Conservation (phyloP, 2,888 invertebrate genomes). For the Psylliodes chrysocephalus region DNA sequence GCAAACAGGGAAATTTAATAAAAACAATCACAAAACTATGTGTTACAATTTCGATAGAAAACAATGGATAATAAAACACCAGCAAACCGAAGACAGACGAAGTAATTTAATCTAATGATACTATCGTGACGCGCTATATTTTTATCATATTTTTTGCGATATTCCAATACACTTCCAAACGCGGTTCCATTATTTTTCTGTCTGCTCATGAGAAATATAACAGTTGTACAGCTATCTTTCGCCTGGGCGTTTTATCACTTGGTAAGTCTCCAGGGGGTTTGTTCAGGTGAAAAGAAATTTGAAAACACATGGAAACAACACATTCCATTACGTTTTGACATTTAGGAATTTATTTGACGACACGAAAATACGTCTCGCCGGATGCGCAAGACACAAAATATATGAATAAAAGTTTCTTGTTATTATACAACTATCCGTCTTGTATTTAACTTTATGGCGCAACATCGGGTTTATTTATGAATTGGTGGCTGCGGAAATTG, state of each 20-base stretch:
- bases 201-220: slow-evolving; percentile 24
- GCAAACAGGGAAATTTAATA: too few relatives aligned
- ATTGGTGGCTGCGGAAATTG: neutral
- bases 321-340: slow-evolving; percentile 30
- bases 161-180: slow-evolving; percentile 3
- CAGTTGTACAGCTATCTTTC: slow-evolving; percentile 26
- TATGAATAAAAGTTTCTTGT: neutral
- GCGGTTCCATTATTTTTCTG: slow-evolving; percentile 20
- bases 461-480: neutral
- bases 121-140: slow-evolving; percentile 15
- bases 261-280: slow-evolving; percentile 17
- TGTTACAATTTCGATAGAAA: too few relatives aligned
- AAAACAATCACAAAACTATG: too few relatives aligned
- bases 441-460: neutral
- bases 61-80: neutral
- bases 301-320: slow-evolving; percentile 29
- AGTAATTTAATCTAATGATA: slow-evolving; percentile 16
- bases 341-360: slow-evolving; percentile 20
- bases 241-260: slow-evolving; percentile 21
- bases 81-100: neutral
- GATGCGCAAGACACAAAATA: neutral
- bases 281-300: slow-evolving; percentile 29
- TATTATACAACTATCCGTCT: neutral
- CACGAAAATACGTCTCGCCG: slow-evolving; percentile 13
- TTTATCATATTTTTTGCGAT: neutral